Conservation (phyloP, 2,888 invertebrate species). For the Empis livida region DNA sequence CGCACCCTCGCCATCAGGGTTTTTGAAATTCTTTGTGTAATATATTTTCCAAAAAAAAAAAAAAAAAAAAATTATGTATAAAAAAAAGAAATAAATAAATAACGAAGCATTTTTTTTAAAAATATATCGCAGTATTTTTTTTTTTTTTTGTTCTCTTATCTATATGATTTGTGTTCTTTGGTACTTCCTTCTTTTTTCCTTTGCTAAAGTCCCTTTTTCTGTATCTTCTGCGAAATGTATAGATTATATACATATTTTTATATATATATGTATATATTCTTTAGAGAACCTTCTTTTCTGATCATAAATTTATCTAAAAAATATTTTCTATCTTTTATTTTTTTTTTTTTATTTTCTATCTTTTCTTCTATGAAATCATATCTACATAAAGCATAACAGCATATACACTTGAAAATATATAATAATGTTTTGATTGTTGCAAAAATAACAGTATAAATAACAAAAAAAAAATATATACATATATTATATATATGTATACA, state of each 20-base stretch:
- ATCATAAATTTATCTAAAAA: too few relatives aligned
- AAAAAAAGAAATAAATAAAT: constrained; percentile 21
- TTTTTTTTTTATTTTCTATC: neutral
- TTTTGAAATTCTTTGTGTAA: neutral
- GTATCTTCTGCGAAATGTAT: neutral
- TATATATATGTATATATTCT: too few relatives aligned
- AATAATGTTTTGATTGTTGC: too few relatives aligned
- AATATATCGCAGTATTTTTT: constrained; percentile 18
- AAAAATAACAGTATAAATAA: too few relatives aligned
- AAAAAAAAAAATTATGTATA: neutral
- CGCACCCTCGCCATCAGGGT: neutral
- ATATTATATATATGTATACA: too few relatives aligned
- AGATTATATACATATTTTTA: neutral
- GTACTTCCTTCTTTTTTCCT: constrained; percentile 14
- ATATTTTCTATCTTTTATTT: neutral
- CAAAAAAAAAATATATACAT: too few relatives aligned
- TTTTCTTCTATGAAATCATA: neutral
- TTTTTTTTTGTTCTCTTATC: constrained; percentile 34
- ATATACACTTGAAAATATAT: too few relatives aligned
- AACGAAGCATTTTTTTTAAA: neutral
- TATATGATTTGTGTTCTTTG: constrained; percentile 35
- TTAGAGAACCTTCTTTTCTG: too few relatives aligned
- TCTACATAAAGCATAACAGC: too few relatives aligned
- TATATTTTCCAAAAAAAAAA: neutral
- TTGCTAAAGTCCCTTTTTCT: neutral